These are phyloP conservation scores for Siniperca chuatsi DNA, from an alignment of 2,113 vertebrate species.

Conservation along the genomic window DNA sequence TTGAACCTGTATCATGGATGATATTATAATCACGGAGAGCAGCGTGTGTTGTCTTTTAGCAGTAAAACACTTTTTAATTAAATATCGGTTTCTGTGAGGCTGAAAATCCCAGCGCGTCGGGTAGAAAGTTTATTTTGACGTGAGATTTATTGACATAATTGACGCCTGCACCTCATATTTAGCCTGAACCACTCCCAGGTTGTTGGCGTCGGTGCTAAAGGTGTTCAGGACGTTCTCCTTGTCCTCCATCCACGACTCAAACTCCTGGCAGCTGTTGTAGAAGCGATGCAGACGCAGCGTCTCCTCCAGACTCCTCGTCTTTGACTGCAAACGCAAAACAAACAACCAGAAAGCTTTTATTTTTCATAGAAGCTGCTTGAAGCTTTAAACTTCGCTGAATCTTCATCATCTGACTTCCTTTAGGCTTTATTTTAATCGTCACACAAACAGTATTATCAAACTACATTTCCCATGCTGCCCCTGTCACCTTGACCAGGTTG, in stretches of 20 bases:
- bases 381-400: neutral
- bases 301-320: slow-evolving; percentile 86
- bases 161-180: slow-evolving; percentile 87
- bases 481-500: slow-evolving; percentile 85
- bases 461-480: slow-evolving; percentile 21
- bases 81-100: no score
- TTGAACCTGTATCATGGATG: no score
- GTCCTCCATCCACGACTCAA: slow-evolving; percentile 91
- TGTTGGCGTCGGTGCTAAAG: slow-evolving; percentile 82
- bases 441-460: neutral
- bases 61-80: no score
- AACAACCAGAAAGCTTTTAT: neutral
- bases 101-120: no score
- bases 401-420: neutral
- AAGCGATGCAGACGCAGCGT: slow-evolving; percentile 86
- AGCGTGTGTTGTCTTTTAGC: no score
- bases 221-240: slow-evolving; percentile 86
- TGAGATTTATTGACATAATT: no score
- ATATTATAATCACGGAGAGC: no score
- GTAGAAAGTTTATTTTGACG: no score
- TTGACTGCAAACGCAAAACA: slow-evolving; percentile 69
- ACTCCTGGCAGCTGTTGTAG: slow-evolving; percentile 87
- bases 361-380: neutral
- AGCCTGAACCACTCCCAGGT: slow-evolving; percentile 85
- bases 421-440: neutral